Evolutionary conservation across 2,113 vertebrate species (phyloP).

Genomic region (Salminus brasiliensis): DNA sequence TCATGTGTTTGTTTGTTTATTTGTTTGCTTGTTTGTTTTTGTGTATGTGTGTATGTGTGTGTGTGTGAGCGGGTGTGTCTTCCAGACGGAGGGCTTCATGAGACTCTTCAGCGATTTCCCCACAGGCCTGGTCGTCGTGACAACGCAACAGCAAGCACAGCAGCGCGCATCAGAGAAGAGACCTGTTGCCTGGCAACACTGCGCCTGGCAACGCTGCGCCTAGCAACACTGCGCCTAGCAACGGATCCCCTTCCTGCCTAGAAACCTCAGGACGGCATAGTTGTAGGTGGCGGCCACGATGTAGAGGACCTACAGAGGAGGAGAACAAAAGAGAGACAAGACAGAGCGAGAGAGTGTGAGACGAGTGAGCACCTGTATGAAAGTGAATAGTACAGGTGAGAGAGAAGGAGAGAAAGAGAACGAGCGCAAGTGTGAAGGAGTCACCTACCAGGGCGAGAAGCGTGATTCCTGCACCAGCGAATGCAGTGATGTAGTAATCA

Average conservation of each 20-base stretch:
- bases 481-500: conserved; percentile 93
- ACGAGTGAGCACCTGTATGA: conserved; percentile 37
- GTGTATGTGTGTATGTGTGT: background rate
- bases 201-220: conserved; percentile 61
- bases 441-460: conserved; percentile 92
- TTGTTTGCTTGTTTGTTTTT: conserved; percentile 28
- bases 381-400: conserved; percentile 4
- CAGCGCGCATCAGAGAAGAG: conserved; percentile 35
- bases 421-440: background rate
- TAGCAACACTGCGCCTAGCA: conserved; percentile 77
- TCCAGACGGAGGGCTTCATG: conserved; percentile 49
- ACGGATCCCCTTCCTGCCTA: conserved; percentile 89
- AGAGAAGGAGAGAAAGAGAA: background rate
- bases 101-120: conserved; percentile 43
- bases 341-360: conserved; percentile 37
- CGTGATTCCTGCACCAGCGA: conserved; percentile 90
- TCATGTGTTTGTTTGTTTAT: conserved; percentile 1
- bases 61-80: conserved; percentile 20
- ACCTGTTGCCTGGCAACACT: conserved; percentile 45
- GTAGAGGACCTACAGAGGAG: conserved; percentile 83
- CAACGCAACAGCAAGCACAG: conserved; percentile 32
- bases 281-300: conserved; percentile 95
- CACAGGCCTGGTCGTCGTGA: conserved; percentile 25
- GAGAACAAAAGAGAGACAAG: background rate
- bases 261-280: conserved; percentile 93